A percentile compares a stretch with the other conserved stretches of the same genome.
Evolutionary conservation across 2,113 vertebrate species (phyloP).

Genomic region (Emydocephalus ijimae): DNA sequence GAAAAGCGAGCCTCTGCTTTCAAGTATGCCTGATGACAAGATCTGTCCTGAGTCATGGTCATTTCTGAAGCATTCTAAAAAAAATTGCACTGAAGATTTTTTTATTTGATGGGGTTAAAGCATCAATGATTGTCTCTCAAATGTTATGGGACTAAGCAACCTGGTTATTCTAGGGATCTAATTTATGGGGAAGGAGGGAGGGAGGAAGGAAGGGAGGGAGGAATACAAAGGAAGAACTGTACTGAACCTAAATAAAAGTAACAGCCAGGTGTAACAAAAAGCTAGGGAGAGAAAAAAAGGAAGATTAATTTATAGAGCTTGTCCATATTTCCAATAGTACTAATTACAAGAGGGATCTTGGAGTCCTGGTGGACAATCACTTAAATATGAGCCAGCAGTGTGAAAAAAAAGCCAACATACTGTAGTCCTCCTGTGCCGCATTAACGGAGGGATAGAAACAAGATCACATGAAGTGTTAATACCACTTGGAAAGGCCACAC

Average conservation of each 20-base stretch:
- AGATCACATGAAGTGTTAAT: background rate
- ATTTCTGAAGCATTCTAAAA: constrained; percentile 21
- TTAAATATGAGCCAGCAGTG: background rate
- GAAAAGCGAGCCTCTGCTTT: background rate
- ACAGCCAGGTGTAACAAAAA: constrained; percentile 10
- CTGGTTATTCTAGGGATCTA: background rate
- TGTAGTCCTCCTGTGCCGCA: background rate
- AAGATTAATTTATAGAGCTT: constrained; percentile 22
- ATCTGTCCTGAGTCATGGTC: constrained; percentile 7
- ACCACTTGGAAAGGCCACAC: background rate
- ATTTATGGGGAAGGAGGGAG: background rate
- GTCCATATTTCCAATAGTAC: background rate
- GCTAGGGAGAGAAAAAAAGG: background rate
- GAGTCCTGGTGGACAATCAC: background rate
- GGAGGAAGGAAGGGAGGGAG: background rate
- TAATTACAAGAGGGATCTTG: background rate
- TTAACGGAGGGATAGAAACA: background rate
- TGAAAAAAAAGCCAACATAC: background rate
- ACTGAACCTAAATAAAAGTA: constrained; percentile 18
- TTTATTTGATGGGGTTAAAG: constrained; percentile 28
- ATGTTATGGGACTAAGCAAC: constrained; percentile 16
- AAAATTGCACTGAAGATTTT: background rate
- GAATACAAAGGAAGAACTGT: background rate
- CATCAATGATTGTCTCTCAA: constrained; percentile 28
- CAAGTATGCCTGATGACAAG: constrained; percentile 18